These are phyloP conservation scores for Rhynchotus rufescens DNA, from an alignment of 2,797 vertebrate genomes.

Conservation along the genomic window DNA sequence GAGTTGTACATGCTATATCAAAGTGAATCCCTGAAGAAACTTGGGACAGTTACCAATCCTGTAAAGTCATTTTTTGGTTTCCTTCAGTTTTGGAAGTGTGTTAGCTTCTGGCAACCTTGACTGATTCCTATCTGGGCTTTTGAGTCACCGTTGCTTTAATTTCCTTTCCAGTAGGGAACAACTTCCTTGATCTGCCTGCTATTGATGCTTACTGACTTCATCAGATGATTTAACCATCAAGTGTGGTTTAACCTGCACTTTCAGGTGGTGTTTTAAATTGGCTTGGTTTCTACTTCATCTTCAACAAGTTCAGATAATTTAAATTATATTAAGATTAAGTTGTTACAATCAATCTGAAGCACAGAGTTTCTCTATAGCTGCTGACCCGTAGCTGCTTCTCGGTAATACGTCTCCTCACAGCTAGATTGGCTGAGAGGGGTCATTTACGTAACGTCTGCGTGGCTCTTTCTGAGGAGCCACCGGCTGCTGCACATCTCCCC, in stretches of 20 bases:
- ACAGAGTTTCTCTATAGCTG: slow-evolving; percentile 14
- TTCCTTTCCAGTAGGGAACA: slow-evolving; percentile 62
- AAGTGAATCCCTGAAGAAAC: slow-evolving; percentile 31
- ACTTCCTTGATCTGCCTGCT: slow-evolving; percentile 43
- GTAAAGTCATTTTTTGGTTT: slow-evolving; percentile 42
- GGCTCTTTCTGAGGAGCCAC: slow-evolving; percentile 15
- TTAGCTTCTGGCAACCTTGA: slow-evolving; percentile 55
- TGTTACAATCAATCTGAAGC: slow-evolving; percentile 1
- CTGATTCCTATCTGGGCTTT: slow-evolving; percentile 45
- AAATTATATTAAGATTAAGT: slow-evolving; percentile 32
- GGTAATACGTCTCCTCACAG: neutral
- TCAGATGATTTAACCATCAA: slow-evolving; percentile 9
- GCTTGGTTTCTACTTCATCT: slow-evolving; percentile 1
- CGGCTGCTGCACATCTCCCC: neutral
- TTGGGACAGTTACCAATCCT: neutral
- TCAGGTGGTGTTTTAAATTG: slow-evolving; percentile 2
- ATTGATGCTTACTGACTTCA: neutral
- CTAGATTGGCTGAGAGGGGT: neutral
- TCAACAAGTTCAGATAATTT: slow-evolving; percentile 25
- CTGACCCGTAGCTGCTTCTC: slow-evolving; percentile 32
- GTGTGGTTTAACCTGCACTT: slow-evolving; percentile 37
- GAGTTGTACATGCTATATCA: neutral
- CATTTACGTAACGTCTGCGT: neutral
- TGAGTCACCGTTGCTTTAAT: slow-evolving; percentile 59
- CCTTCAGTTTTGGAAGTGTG: slow-evolving; percentile 42